phyloP scores from a whole-genome alignment of 1,140 invertebrate species.

The Drosophila takahashii region DNA sequence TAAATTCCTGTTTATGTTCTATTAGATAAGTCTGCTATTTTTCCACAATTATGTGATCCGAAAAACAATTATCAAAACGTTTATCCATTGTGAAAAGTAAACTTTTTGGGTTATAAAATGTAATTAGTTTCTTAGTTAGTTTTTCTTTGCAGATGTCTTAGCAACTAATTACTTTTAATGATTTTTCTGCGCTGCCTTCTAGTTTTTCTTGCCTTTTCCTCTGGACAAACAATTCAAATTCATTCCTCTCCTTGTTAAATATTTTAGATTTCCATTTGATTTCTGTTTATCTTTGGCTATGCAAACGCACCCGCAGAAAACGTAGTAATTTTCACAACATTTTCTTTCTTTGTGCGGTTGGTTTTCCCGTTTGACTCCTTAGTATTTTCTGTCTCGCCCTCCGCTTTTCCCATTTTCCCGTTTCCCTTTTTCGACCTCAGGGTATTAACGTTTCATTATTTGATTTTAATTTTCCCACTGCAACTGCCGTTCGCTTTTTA shows the following conservation, averaged over 20 bases:
- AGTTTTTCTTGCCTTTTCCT: background rate
- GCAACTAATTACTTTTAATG: background rate
- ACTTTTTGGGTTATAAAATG: background rate
- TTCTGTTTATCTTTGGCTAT: conserved; percentile 7
- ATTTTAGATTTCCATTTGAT: background rate
- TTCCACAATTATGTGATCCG: too few relatives aligned
- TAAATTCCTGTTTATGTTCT: too few relatives aligned
- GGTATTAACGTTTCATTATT: conserved; percentile 19
- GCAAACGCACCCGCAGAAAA: conserved; percentile 8
- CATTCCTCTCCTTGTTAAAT: background rate
- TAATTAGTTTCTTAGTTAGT: background rate
- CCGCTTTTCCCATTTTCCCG: background rate
- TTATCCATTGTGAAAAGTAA: background rate
- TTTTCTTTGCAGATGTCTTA: background rate
- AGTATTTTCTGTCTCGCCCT: background rate
- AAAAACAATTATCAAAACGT: background rate
- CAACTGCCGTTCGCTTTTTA: background rate
- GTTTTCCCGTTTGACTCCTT: background rate
- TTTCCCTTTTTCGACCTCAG: background rate
- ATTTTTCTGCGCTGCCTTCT: background rate
- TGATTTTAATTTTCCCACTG: conserved; percentile 9
- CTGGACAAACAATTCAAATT: background rate
- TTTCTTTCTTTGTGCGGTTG: conserved; percentile 9
- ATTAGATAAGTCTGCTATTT: too few relatives aligned
- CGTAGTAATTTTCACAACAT: conserved; percentile 7